Percentiles rank a stretch among this genome's conserved stretches.
phyloP scores from a whole-genome alignment of 2,888 invertebrate genomes.

The Ormyrus thymus region DNA sequence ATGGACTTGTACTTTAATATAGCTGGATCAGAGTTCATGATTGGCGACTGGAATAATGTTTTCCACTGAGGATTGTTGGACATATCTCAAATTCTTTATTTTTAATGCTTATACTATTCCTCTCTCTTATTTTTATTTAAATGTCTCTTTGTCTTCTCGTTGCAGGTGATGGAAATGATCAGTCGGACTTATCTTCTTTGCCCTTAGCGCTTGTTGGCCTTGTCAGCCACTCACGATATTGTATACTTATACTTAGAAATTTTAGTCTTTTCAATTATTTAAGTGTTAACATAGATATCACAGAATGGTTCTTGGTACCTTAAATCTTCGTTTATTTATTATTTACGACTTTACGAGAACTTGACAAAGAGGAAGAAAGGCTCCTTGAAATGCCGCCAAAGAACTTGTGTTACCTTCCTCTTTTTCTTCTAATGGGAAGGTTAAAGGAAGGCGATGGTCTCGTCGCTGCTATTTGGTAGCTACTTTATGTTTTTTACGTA shows the following conservation, averaged over 20 bases:
- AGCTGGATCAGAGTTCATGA: slow-evolving; percentile 87
- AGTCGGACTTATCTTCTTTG: slow-evolving; percentile 51
- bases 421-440: slow-evolving; percentile 59
- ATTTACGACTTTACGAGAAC: slow-evolving; percentile 71
- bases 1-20: slow-evolving; percentile 89
- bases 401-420: slow-evolving; percentile 61
- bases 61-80: slow-evolving; percentile 92
- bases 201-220: slow-evolving; percentile 48
- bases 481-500: slow-evolving; percentile 58
- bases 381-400: slow-evolving; percentile 68
- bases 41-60: slow-evolving; percentile 90
- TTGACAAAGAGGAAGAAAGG: slow-evolving; percentile 72
- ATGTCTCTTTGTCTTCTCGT: slow-evolving; percentile 59
- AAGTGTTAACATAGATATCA: slow-evolving; percentile 78
- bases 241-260: slow-evolving; percentile 75
- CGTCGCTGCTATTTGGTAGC: slow-evolving; percentile 59
- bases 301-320: slow-evolving; percentile 79
- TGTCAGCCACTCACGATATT: slow-evolving; percentile 59
- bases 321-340: slow-evolving; percentile 67
- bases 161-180: slow-evolving; percentile 57
- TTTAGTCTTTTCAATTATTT: slow-evolving; percentile 75
- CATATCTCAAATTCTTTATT: slow-evolving; percentile 76
- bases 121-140: slow-evolving; percentile 50
- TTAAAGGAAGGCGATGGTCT: slow-evolving; percentile 63
- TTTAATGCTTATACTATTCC: slow-evolving; percentile 55